Evolutionary conservation across 2,113 vertebrate species (phyloP).

Genomic region (Indicator maculatus): DNA sequence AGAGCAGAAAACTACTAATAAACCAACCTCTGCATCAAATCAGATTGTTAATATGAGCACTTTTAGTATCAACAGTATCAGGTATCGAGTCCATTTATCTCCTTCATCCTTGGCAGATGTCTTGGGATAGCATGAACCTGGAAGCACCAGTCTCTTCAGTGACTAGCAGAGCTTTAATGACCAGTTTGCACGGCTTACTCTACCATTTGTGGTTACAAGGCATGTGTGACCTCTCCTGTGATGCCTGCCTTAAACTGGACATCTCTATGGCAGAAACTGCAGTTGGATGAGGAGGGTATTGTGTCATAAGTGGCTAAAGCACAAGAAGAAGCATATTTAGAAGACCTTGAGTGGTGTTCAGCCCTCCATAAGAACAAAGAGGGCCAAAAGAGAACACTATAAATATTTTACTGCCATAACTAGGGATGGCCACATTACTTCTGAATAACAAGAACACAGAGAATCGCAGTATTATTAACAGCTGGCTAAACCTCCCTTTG

Average conservation of each 20-base stretch:
- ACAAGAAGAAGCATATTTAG: background rate
- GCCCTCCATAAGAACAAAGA: constrained; percentile 4
- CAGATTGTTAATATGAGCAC: background rate
- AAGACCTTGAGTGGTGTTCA: background rate
- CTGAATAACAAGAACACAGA: constrained; percentile 40
- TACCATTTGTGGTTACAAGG: background rate
- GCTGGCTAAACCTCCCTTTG: constrained; percentile 60
- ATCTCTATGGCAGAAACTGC: background rate
- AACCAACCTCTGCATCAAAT: background rate
- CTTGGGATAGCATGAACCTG: background rate
- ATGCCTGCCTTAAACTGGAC: background rate
- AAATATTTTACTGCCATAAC: constrained; percentile 56
- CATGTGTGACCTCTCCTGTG: background rate
- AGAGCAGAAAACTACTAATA: background rate
- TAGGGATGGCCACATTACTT: constrained; percentile 36
- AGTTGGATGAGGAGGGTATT: background rate
- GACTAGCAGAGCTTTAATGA: background rate
- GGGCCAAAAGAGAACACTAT: constrained; percentile 31
- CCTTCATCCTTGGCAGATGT: background rate
- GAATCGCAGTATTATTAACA: constrained; percentile 53
- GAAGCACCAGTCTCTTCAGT: background rate
- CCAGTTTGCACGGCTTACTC: background rate
- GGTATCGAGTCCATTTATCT: background rate
- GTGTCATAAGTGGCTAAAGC: background rate
- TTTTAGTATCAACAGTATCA: background rate